A percentile compares a stretch with the other conserved stretches of the same genome.
phyloP scores from a whole-genome alignment of 2,888 invertebrate genomes.

The Drosophila eohydei region DNA sequence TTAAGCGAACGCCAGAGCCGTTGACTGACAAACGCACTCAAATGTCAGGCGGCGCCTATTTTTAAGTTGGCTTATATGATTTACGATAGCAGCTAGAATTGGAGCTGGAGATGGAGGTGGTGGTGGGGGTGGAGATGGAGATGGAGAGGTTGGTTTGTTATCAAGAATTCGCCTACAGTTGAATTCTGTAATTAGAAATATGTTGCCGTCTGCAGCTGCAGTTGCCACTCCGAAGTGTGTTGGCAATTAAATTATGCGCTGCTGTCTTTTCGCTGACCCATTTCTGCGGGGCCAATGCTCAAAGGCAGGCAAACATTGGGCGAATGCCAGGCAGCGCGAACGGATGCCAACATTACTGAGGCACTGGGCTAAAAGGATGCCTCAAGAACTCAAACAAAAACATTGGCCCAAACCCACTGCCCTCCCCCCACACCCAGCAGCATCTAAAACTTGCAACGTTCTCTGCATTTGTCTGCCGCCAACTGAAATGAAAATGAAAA shows the following conservation, averaged over 20 bases:
- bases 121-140: background rate
- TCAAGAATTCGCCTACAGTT: conserved; percentile 21
- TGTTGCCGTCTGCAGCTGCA: conserved; percentile 27
- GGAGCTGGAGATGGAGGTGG: background rate
- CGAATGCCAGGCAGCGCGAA: conserved; percentile 17
- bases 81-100: conserved; percentile 33
- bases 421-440: too few relatives aligned
- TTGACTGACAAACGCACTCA: conserved; percentile 66
- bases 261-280: conserved; percentile 49
- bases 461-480: conserved; percentile 20
- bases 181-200: conserved; percentile 30
- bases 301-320: conserved; percentile 30
- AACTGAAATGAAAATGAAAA: conserved; percentile 73
- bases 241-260: conserved; percentile 62
- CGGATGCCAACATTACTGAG: conserved; percentile 38
- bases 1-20: conserved; percentile 32
- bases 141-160: background rate
- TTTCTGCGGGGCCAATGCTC: conserved; percentile 37
- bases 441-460: conserved; percentile 5
- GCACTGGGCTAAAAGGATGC: conserved; percentile 57
- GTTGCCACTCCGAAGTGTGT: conserved; percentile 16
- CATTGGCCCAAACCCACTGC: background rate
- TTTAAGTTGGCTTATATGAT: conserved; percentile 60
- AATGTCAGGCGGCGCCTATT: conserved; percentile 65
- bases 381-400: conserved; percentile 68